phyloP scores from a whole-genome alignment of 2,888 invertebrate genomes.

The Hoplodrina ambigua region DNA sequence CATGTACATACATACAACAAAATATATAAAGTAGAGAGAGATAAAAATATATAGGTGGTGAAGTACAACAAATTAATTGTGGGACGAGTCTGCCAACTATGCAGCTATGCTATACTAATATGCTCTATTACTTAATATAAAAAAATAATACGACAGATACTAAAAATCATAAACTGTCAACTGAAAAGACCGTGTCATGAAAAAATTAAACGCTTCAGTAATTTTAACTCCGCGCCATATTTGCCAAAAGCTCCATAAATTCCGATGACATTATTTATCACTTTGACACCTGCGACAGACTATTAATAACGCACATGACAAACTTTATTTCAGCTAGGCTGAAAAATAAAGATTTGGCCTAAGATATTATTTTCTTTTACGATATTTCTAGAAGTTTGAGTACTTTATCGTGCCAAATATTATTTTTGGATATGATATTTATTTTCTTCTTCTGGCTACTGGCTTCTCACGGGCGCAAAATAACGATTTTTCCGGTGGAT shows the following conservation, averaged over 20 bases:
- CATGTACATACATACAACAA: no score
- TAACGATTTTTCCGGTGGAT: no score
- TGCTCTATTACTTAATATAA: no score
- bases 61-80: no score
- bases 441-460: no score
- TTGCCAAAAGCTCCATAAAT: constrained; percentile 35
- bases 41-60: no score
- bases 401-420: not conserved
- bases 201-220: constrained; percentile 30
- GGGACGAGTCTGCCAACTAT: no score
- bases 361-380: constrained; percentile 17
- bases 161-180: not conserved
- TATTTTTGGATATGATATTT: not conserved
- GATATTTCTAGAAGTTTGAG: not conserved
- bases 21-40: no score
- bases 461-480: no score
- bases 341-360: constrained; percentile 27
- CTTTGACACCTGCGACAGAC: constrained; percentile 53
- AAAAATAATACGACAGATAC: not conserved
- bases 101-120: no score
- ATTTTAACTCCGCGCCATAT: constrained; percentile 24
- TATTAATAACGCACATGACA: constrained; percentile 47
- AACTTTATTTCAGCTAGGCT: constrained; percentile 29
- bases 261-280: constrained; percentile 51
- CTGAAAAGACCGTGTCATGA: not conserved